A percentile compares a stretch with the other conserved stretches of the same genome.
Evolutionary conservation across 1,140 invertebrate genomes (phyloP).

Genomic region (Frieseomelitta varia): DNA sequence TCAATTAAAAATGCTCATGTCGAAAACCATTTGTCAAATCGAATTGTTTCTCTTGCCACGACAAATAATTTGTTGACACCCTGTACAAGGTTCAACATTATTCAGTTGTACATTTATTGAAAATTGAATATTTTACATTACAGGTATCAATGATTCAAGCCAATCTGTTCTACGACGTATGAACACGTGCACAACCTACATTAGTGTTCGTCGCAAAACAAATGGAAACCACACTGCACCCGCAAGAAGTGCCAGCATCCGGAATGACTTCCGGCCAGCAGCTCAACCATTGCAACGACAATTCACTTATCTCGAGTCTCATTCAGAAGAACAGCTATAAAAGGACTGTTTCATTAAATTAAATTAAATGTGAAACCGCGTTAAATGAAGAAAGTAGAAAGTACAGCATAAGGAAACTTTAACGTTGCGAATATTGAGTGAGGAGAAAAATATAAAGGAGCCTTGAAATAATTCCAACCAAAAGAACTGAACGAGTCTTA

Average conservation of each 20-base stretch:
- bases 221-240: slow-evolving; percentile 61
- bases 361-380: neutral
- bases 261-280: slow-evolving; percentile 50
- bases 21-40: no score
- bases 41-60: no score
- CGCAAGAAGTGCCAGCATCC: slow-evolving; percentile 67
- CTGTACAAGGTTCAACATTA: neutral
- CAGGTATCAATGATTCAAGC: slow-evolving; percentile 77
- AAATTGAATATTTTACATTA: neutral
- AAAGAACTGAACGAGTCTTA: neutral
- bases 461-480: neutral
- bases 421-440: neutral
- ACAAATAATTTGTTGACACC: no score
- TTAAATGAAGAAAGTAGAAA: neutral
- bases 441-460: neutral
- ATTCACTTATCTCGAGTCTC: slow-evolving; percentile 61
- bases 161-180: slow-evolving; percentile 83
- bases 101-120: neutral
- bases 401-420: neutral
- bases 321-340: slow-evolving; percentile 70
- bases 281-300: slow-evolving; percentile 47
- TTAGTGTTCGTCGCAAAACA: slow-evolving; percentile 75
- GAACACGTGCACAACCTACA: slow-evolving; percentile 86
- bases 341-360: neutral
- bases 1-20: no score